A percentile compares a stretch with the other conserved stretches of the same genome.
phyloP scores from a whole-genome alignment of 2,797 vertebrate species.

The Chiroxiphia lanceolata region DNA sequence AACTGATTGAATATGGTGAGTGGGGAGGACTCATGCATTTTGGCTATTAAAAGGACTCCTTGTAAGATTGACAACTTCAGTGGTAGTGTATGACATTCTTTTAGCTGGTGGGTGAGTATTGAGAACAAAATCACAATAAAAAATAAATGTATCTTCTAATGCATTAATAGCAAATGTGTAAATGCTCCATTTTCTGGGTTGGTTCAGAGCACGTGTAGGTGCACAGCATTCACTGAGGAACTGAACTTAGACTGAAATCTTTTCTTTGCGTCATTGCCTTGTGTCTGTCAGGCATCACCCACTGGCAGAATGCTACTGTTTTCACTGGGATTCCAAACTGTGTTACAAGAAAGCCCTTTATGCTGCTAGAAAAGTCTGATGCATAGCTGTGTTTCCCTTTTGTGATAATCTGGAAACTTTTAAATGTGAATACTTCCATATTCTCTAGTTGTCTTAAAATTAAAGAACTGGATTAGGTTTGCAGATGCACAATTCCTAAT shows the following conservation, averaged over 20 bases:
- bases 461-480: not conserved
- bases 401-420: not conserved
- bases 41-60: not conserved
- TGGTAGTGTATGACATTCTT: not conserved
- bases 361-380: not conserved
- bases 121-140: not conserved
- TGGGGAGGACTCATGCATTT: not conserved
- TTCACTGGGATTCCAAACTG: not conserved
- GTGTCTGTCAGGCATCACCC: not conserved
- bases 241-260: not conserved
- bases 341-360: not conserved
- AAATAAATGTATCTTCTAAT: not conserved
- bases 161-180: not conserved
- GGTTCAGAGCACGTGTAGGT: rapidly evolving
- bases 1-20: not conserved
- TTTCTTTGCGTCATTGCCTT: not conserved
- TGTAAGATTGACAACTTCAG: not conserved
- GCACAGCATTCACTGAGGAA: not conserved
- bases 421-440: not conserved
- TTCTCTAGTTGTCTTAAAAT: not conserved
- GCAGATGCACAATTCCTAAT: not conserved
- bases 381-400: not conserved
- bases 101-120: not conserved
- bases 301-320: not conserved
- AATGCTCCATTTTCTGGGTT: not conserved